Percentiles rank a stretch among this genome's conserved stretches.
These are phyloP conservation scores for Pentalonia nigronervosa DNA, from an alignment of 1,140 invertebrate genomes.

Conservation along the genomic window DNA sequence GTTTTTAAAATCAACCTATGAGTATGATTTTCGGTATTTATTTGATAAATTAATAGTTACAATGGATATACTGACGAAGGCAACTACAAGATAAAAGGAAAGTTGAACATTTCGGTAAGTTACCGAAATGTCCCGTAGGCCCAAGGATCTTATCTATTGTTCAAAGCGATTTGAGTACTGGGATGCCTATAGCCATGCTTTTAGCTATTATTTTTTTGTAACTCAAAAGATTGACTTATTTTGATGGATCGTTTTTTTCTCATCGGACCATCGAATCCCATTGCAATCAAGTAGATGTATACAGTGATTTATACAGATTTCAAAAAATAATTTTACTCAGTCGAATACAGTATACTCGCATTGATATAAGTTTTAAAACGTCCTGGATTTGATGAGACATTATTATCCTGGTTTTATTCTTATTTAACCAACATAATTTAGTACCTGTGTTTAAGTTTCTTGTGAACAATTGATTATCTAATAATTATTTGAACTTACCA, in stretches of 20 bases:
- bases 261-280: neutral
- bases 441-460: too few species aligned
- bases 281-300: neutral
- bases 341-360: neutral
- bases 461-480: too few species aligned
- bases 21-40: too few species aligned
- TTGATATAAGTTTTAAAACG: neutral
- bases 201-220: neutral
- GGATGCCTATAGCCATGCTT: neutral
- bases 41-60: too few species aligned
- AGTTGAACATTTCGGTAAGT: too few species aligned
- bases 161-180: neutral
- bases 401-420: neutral
- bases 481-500: too few species aligned
- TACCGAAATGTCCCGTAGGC: too few species aligned
- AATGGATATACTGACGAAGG: too few species aligned
- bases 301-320: neutral
- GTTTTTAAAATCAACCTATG: neutral
- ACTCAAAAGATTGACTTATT: too few species aligned
- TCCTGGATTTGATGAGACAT: neutral
- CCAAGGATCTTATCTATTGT: too few species aligned
- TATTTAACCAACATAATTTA: neutral
- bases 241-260: neutral
- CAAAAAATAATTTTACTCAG: neutral
- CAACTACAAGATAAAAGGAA: neutral